phyloP scores from a whole-genome alignment of 1,140 invertebrate genomes.

The Lineus longissimus region DNA sequence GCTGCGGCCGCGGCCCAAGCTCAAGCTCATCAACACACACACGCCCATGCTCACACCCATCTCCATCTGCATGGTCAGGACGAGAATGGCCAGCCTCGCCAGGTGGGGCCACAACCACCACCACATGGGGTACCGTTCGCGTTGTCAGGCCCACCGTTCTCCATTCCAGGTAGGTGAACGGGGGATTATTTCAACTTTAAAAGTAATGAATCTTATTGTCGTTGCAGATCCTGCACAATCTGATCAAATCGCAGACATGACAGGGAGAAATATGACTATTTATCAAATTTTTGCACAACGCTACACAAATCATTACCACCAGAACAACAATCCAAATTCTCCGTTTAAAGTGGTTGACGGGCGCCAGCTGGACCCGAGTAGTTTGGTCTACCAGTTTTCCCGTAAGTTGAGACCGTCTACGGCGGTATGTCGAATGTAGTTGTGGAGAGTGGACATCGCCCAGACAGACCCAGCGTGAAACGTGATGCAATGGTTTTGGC shows the following conservation, averaged over 20 bases:
- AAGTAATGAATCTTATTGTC: slow-evolving; percentile 13
- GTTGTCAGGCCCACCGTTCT: slow-evolving; percentile 53
- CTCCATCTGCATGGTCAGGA: slow-evolving; percentile 62
- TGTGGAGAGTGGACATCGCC: not conserved
- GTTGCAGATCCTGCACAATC: slow-evolving; percentile 41
- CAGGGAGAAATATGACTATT: slow-evolving; percentile 36
- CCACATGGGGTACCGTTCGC: slow-evolving; percentile 60
- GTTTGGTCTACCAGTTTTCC: slow-evolving; percentile 51
- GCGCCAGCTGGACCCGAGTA: slow-evolving; percentile 35
- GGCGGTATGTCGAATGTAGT: too few relatives aligned
- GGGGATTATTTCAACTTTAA: not conserved
- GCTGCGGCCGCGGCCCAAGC: slow-evolving; percentile 38
- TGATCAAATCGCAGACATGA: slow-evolving; percentile 32
- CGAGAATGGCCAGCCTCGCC: slow-evolving; percentile 14
- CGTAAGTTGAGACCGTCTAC: slow-evolving; percentile 35
- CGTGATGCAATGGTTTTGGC: not conserved
- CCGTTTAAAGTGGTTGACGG: slow-evolving; percentile 33
- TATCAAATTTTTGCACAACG: slow-evolving; percentile 49
- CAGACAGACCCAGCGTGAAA: not conserved
- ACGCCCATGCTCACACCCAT: slow-evolving; percentile 76
- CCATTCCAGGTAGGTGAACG: slow-evolving; percentile 40
- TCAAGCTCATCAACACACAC: slow-evolving; percentile 63
- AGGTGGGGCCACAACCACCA: slow-evolving; percentile 49
- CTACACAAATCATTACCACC: slow-evolving; percentile 41
- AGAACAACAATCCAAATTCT: slow-evolving; percentile 38